Evolutionary conservation across 2,113 vertebrate species (phyloP), one percentile per base, ranked within the genome.

Genomic region (Indri indri): DNA sequence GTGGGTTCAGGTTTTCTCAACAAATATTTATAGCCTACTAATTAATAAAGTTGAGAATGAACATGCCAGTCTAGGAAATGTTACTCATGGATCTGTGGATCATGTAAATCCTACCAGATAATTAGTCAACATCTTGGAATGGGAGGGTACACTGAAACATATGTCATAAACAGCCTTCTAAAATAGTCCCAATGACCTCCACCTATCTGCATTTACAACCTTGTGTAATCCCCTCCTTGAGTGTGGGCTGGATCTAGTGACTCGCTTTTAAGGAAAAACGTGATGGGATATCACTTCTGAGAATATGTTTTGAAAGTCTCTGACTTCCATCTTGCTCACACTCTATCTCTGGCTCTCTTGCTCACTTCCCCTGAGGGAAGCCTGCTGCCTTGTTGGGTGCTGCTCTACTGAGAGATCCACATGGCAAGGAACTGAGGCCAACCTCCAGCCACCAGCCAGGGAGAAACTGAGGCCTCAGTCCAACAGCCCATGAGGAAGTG

Each of bases 11-110:
- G 65, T 34, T 32, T 40, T 83, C 34, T 73, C 45, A 70, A 83
- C 3, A 71, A 79, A 86, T 47, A 85, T 66, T 88, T 85, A 22
- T 14, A 25, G 11, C 52, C 7, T 85, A 61, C 52, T 81, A 81
- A 57, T 92, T 88, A 70, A 94, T 66, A 68, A 88, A 90, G 27
- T 34, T 68, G 70, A 95, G 25, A 80, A 84, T 63, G 73, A 80
- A 88, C 5, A 59, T 18, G 37, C 12, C 20, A 59, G 14, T 73
- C 45, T 23, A 22, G 25, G 52, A 85, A 90, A 37, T 87, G 22
- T 42, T 57, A 90, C 16, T 47, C 74, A 77, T 10, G 61, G 40
- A 57, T 89, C 50, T 95, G 9, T 80, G 45, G 13, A 47, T 63
- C 13, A 77, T 37, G 8, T 47, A 92, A 91, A 92, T 47, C 32